These are phyloP conservation scores for mouse (Mus musculus) DNA, from an alignment of 2,113 vertebrate species.

Conservation along the genomic window DNA sequence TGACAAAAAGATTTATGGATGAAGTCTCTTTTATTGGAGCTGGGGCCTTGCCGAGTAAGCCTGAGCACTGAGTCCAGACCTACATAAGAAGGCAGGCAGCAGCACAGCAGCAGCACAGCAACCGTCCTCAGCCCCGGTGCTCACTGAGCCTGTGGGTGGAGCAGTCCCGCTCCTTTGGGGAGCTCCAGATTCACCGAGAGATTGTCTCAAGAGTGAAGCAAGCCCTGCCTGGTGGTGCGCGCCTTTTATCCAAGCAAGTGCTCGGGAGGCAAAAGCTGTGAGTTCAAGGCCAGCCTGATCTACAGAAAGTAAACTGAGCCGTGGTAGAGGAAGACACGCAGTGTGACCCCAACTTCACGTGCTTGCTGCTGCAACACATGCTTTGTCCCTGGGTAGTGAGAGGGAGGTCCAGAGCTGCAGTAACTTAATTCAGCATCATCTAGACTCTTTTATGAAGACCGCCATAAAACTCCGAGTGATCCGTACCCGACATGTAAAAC, in stretches of 20 bases:
- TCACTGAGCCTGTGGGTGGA: neutral
- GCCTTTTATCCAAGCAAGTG: too few species aligned
- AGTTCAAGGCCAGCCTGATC: too few species aligned
- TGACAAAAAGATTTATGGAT: constrained; percentile 52
- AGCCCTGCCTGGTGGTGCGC: too few species aligned
- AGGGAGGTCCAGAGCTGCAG: neutral
- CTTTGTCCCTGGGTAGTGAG: neutral
- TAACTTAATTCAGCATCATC: neutral
- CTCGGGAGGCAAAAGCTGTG: too few species aligned
- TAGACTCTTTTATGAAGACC: neutral
- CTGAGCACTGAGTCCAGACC: neutral
- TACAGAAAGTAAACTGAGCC: neutral
- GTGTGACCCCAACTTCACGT: neutral
- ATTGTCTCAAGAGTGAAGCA: too few species aligned
- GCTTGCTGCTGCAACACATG: neutral
- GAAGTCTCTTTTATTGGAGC: neutral
- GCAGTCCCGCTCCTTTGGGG: too few species aligned
- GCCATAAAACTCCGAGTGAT: constrained; percentile 1
- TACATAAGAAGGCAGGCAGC: neutral
- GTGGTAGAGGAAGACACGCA: neutral
- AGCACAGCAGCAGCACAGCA: too few species aligned
- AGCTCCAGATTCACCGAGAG: neutral
- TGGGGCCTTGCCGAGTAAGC: too few species aligned
- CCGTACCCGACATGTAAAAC: neutral
- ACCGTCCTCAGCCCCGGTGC: neutral